Evolutionary conservation across 2,113 vertebrate species (phyloP).

Genomic region (Xiphophorus maculatus): DNA sequence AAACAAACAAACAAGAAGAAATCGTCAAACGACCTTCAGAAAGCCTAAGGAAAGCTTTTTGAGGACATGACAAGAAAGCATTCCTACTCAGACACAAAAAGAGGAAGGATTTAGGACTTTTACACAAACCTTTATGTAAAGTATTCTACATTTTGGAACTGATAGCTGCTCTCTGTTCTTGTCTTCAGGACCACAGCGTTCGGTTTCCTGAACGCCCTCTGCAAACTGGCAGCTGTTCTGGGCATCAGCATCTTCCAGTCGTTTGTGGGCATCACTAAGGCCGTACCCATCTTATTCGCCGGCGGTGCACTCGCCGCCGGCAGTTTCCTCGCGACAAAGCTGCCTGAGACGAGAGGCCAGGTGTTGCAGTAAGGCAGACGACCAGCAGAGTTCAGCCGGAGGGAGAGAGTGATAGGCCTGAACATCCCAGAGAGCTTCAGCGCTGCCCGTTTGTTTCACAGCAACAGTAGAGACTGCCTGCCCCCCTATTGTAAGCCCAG

Average conservation of each 20-base stretch:
- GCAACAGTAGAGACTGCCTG: constrained; percentile 58
- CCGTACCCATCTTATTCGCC: constrained; percentile 91
- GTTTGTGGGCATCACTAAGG: constrained; percentile 95
- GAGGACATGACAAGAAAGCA: too few relatives aligned
- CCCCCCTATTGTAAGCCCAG: constrained; percentile 67
- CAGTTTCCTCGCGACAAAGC: constrained; percentile 92
- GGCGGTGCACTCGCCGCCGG: constrained; percentile 89
- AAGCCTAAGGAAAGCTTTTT: too few relatives aligned
- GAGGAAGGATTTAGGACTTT: too few relatives aligned
- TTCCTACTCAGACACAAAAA: too few relatives aligned
- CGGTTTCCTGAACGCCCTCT: constrained; percentile 93
- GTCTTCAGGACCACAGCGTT: constrained; percentile 89
- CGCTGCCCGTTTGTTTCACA: constrained; percentile 49
- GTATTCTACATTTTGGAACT: neutral
- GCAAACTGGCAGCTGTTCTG: constrained; percentile 92
- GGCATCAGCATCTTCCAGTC: constrained; percentile 98
- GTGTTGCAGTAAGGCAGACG: constrained; percentile 87
- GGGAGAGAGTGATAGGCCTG: constrained; percentile 64
- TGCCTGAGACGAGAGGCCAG: constrained; percentile 93
- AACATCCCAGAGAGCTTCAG: constrained; percentile 66
- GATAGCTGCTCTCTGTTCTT: neutral
- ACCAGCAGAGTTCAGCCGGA: constrained; percentile 59
- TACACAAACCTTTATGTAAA: neutral
- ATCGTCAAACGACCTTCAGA: too few relatives aligned
- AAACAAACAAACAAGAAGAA: too few relatives aligned